Conservation (phyloP, 2,113 vertebrate genomes). For the Jaculus jaculus region DNA sequence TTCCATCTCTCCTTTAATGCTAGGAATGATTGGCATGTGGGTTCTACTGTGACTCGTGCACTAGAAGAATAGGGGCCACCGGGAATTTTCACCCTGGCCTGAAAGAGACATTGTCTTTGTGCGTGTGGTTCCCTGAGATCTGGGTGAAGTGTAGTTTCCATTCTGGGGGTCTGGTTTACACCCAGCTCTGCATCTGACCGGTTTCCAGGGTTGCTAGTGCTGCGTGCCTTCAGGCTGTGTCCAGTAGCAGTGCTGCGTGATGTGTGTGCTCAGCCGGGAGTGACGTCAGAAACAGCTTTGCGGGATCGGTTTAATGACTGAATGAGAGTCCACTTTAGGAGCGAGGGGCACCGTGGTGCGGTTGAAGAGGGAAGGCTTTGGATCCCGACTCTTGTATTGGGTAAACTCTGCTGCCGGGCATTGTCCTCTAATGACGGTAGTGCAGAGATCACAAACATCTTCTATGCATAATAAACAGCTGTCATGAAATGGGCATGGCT, state of each 20-base stretch:
- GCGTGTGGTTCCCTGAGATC: background rate
- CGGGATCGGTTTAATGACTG: too few relatives aligned
- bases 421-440: background rate
- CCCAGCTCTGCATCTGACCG: background rate
- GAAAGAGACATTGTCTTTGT: background rate
- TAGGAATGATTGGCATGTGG: fast-evolving
- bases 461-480: too few relatives aligned
- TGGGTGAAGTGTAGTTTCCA: background rate
- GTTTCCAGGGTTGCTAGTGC: fast-evolving
- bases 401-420: fast-evolving
- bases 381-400: background rate
- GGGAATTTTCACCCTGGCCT: background rate
- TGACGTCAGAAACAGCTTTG: background rate
- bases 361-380: too few relatives aligned
- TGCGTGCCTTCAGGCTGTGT: background rate
- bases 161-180: background rate
- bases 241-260: background rate
- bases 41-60: background rate
- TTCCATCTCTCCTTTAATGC: background rate
- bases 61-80: background rate
- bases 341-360: background rate
- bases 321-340: background rate
- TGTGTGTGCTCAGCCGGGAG: too few relatives aligned
- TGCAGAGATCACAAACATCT: background rate
- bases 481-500: too few relatives aligned